phyloP scores from a whole-genome alignment of 2,888 invertebrate species.

The Priapulus caudatus region DNA sequence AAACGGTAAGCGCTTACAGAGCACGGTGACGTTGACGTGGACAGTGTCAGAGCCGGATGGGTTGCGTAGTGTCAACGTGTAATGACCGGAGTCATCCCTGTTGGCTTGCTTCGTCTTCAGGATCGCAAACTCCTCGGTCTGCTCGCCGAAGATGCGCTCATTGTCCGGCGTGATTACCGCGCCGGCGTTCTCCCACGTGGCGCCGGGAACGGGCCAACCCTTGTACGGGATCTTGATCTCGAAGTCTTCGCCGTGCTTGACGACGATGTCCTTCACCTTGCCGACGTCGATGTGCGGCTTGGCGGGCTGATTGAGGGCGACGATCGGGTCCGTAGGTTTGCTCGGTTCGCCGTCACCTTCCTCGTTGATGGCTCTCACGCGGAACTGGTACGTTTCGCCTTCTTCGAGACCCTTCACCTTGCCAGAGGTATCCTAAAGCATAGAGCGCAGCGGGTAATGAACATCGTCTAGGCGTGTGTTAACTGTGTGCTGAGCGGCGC shows the following conservation, averaged over 20 bases:
- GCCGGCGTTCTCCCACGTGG: constrained; percentile 83
- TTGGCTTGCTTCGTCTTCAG: constrained; percentile 85
- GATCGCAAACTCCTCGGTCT: constrained; percentile 58
- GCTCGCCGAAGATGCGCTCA: constrained; percentile 21
- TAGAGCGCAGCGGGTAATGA: too few species aligned
- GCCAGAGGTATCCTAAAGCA: neutral
- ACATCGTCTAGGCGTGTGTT: too few species aligned
- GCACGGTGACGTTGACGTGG: constrained; percentile 81
- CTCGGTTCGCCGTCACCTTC: constrained; percentile 44
- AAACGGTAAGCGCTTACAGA: constrained; percentile 46
- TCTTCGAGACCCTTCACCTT: constrained; percentile 56
- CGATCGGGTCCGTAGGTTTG: constrained; percentile 37
- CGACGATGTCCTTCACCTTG: constrained; percentile 84
- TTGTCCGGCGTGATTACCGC: constrained; percentile 56
- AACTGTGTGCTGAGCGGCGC: too few species aligned
- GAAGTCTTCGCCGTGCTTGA: constrained; percentile 95
- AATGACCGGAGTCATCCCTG: constrained; percentile 77
- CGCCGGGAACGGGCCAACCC: constrained; percentile 89
- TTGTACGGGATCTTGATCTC: constrained; percentile 89
- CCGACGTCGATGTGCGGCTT: constrained; percentile 91
- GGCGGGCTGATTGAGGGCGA: constrained; percentile 47
- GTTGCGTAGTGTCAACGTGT: constrained; percentile 81
- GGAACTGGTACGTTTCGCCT: constrained; percentile 87
- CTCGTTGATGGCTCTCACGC: constrained; percentile 74
- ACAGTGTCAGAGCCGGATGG: constrained; percentile 90